Evolutionary conservation across 2,113 vertebrate species (phyloP).

Genomic region (Anolis carolinensis): DNA sequence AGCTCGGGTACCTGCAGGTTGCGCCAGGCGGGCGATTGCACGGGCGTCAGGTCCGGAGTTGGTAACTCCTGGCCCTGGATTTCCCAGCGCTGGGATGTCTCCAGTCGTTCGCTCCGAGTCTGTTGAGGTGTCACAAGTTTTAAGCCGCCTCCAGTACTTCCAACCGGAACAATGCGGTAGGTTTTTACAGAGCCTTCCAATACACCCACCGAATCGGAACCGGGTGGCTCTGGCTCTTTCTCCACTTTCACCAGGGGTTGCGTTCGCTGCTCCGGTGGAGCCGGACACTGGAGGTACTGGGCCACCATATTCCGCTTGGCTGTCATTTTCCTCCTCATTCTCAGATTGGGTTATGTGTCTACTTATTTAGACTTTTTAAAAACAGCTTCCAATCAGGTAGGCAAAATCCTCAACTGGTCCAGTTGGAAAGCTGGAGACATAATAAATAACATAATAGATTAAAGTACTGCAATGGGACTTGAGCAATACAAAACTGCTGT

Average conservation of each 20-base stretch:
- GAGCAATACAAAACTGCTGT: too few species aligned
- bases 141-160: background rate
- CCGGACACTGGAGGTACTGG: slow-evolving; percentile 26
- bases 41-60: background rate
- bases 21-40: slow-evolving; percentile 1
- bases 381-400: background rate
- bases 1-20: slow-evolving; percentile 25
- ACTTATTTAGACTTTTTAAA: background rate
- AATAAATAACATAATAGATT: background rate
- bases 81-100: slow-evolving; percentile 16
- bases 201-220: slow-evolving; percentile 10
- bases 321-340: slow-evolving; percentile 33
- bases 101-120: slow-evolving; percentile 19
- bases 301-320: slow-evolving; percentile 31
- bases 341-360: background rate
- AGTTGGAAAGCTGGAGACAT: background rate
- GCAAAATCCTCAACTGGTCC: background rate
- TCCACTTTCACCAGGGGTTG: slow-evolving; percentile 22
- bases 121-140: slow-evolving; percentile 9
- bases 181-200: slow-evolving; percentile 23
- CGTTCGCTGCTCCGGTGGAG: slow-evolving; percentile 2
- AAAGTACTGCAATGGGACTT: background rate
- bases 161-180: slow-evolving; percentile 26
- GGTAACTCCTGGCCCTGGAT: slow-evolving; percentile 27
- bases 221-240: slow-evolving; percentile 20